phyloP scores from a whole-genome alignment of 2,113 vertebrate genomes.

The Macquaria australasica region DNA sequence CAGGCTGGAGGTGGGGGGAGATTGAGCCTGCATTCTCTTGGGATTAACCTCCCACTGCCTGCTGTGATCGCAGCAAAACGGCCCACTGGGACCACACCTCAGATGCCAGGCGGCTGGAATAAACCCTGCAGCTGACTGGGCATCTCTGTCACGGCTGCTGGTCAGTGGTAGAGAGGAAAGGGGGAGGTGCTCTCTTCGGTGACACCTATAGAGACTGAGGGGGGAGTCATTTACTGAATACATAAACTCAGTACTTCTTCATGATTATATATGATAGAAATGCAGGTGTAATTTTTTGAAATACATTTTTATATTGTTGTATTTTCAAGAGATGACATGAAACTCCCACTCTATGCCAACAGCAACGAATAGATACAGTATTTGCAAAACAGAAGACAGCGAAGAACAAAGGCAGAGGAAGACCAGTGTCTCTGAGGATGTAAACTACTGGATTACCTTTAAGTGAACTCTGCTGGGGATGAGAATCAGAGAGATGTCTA shows the following conservation, averaged over 20 bases:
- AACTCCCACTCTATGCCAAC: constrained; percentile 40
- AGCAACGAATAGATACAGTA: constrained; percentile 20
- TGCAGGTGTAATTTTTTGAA: constrained; percentile 3
- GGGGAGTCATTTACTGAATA: not conserved
- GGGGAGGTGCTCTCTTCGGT: not conserved
- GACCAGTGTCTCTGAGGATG: constrained; percentile 66
- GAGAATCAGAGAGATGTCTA: constrained; percentile 80
- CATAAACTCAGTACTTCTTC: not conserved
- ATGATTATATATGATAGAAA: constrained; percentile 13
- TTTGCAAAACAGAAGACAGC: constrained; percentile 57
- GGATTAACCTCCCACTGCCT: constrained; percentile 81
- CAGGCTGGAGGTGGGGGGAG: constrained; percentile 69
- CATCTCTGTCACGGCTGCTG: constrained; percentile 34
- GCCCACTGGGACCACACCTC: constrained; percentile 69
- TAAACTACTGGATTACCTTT: constrained; percentile 80
- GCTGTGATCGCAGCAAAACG: constrained; percentile 79
- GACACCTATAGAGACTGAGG: not conserved
- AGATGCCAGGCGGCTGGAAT: constrained; percentile 53
- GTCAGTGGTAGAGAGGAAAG: constrained; percentile 30
- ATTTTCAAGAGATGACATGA: constrained; percentile 30
- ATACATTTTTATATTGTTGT: constrained; percentile 18
- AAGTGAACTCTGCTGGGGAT: constrained; percentile 83
- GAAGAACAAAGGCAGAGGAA: constrained; percentile 75
- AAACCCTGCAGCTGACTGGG: constrained; percentile 55
- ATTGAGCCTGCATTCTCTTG: constrained; percentile 76